These are phyloP conservation scores for Mionectes macconnelli DNA, from an alignment of 2,113 vertebrate species.

Conservation along the genomic window DNA sequence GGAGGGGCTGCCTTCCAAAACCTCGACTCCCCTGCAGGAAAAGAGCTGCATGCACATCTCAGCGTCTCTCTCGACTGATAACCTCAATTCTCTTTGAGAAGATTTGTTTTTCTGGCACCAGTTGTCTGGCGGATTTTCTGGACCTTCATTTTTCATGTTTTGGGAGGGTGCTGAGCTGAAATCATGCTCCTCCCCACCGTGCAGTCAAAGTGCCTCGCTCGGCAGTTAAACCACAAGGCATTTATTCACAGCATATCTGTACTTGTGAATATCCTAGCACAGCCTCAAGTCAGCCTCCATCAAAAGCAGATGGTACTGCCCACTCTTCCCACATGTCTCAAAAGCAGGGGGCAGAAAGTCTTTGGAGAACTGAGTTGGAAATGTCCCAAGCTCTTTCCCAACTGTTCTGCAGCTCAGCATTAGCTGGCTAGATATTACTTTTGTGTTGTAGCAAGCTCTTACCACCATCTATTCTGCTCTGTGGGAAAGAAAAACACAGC, in stretches of 20 bases:
- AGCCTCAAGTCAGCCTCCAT: conserved; percentile 38
- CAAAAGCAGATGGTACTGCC: conserved; percentile 66
- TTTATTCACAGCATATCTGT: conserved; percentile 40
- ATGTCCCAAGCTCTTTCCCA: conserved; percentile 37
- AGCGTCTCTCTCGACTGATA: neutral
- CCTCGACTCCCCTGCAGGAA: neutral
- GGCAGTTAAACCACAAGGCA: conserved; percentile 13
- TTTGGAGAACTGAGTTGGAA: conserved; percentile 43
- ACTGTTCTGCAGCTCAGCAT: conserved; percentile 20
- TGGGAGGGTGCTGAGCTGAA: conserved; percentile 8
- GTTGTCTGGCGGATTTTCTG: neutral
- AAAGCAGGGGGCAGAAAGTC: conserved; percentile 49
- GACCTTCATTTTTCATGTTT: neutral
- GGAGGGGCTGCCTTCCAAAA: neutral
- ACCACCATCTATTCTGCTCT: neutral
- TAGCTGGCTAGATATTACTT: neutral
- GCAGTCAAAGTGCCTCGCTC: neutral
- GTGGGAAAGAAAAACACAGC: neutral
- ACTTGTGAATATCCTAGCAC: conserved; percentile 38
- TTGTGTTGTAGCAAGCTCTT: neutral
- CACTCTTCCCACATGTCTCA: conserved; percentile 57
- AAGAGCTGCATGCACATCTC: neutral
- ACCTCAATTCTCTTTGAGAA: neutral
- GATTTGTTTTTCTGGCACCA: conserved; percentile 12
- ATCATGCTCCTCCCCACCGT: neutral